These are phyloP conservation scores for Carapus acus DNA, from an alignment of 2,797 vertebrate species.

Conservation along the genomic window DNA sequence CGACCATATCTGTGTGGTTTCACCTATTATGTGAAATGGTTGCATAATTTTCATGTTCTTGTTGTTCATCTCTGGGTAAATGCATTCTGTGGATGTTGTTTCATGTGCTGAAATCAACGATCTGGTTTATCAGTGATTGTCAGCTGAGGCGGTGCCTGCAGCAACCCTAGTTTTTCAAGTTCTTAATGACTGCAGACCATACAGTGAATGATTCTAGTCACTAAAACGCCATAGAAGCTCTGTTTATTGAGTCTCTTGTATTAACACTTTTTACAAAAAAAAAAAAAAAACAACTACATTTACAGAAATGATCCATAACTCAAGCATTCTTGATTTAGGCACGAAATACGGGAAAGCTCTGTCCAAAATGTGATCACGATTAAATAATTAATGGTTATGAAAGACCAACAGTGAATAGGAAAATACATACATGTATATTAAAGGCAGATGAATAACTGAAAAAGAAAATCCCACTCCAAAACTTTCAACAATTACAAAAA, in stretches of 20 bases:
- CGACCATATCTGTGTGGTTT: too few species aligned
- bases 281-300: too few species aligned
- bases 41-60: too few species aligned
- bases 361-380: constrained; percentile 46
- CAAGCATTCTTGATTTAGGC: constrained; percentile 61
- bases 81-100: too few species aligned
- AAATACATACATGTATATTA: constrained; percentile 48
- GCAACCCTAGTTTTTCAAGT: too few species aligned
- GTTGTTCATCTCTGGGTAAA: too few species aligned
- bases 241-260: constrained; percentile 66
- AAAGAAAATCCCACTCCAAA: constrained; percentile 7
- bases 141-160: too few species aligned
- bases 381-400: constrained; percentile 49
- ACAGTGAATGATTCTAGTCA: too few species aligned
- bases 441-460: constrained; percentile 27
- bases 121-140: too few species aligned
- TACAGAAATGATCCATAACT: constrained; percentile 62
- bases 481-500: not conserved
- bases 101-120: too few species aligned
- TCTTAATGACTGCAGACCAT: too few species aligned
- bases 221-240: constrained; percentile 64
- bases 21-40: too few species aligned
- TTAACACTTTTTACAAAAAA: constrained; percentile 68
- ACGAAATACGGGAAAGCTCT: constrained; percentile 63
- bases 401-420: constrained; percentile 45